Evolutionary conservation across 2,888 invertebrate species (phyloP), one percentile per base, ranked within the genome.

Genomic region (Leptopterna dolabrata): DNA sequence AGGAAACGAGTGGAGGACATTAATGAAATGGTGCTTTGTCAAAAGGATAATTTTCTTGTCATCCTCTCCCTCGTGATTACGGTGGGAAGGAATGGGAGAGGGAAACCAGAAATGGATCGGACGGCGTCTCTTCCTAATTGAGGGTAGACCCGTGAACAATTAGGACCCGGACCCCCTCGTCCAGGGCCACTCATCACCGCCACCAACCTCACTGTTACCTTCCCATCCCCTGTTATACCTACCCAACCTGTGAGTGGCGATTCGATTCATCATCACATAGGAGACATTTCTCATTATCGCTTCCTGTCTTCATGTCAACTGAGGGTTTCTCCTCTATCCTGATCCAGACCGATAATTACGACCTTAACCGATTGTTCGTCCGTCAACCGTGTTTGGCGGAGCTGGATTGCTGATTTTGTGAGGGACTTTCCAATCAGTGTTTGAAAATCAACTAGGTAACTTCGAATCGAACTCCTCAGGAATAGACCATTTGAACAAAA

Each of bases 201-300:
- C 76, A 9, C 16, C 11, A 71, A 36, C 29, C 71, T 71, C 36
- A 71, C 71, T 27, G 71, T 71, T 71, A 36, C 71, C 24, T n/a
- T 11, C 55, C n/a, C n/a, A n/a, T 55, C 55, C n/a, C 55, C 55
- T 55, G n/a, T 4, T 24, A n/a, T 71, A 29, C 27, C 51, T 51
- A 51, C 51, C 51, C 51, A 47, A 27, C 55, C 76, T 3, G 27
- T 55, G 29, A 24, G 43, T 45, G 36, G 45, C 43, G 76, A 19
- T 19, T 0, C 63, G 63, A 81, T 81, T 30, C 81, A 55, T 81
- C 81, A 81, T 81, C 81, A 55, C 81, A n/a, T 29, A 51, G 47
- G 55, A 51, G 81, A 81, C 81, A 81, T 51, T 81, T 81, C 81
- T 81, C 81, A 81, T 81, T 81, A 81, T 81, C 81, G 55, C 81